Evolutionary conservation across 2,797 vertebrate genomes (phyloP).

Genomic region (Pterois miles): DNA sequence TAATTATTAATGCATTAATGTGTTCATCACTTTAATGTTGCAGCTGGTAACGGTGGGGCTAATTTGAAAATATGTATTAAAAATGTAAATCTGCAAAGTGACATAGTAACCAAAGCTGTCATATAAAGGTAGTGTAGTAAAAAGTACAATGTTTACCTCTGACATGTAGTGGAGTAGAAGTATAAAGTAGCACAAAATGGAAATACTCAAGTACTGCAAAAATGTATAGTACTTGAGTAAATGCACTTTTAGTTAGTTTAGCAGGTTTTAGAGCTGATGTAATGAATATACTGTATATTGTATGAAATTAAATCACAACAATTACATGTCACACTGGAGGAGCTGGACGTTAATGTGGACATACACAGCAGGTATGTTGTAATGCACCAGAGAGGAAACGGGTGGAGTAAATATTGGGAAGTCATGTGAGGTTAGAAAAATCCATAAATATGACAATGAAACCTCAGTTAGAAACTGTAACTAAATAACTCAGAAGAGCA

Average conservation of each 20-base stretch:
- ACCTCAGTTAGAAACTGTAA: neutral
- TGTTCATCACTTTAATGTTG: too few relatives aligned
- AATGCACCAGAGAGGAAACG: neutral
- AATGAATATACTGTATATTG: neutral
- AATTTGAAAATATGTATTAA: neutral
- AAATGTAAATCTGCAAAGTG: neutral
- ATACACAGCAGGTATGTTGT: neutral
- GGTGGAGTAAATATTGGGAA: neutral
- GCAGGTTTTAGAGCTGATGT: neutral
- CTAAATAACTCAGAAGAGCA: neutral
- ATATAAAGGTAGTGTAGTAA: neutral
- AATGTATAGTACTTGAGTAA: neutral
- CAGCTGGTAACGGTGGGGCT: too few relatives aligned
- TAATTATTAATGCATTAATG: too few relatives aligned
- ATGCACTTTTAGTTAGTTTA: neutral
- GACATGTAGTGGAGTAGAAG: too few relatives aligned
- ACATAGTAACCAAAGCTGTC: neutral
- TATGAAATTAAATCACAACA: neutral
- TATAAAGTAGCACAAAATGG: too few relatives aligned
- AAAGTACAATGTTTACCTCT: neutral
- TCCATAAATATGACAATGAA: neutral
- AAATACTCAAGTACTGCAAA: neutral
- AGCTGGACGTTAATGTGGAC: conserved; percentile 7
- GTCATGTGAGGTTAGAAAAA: neutral
- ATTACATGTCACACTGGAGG: neutral